phyloP scores from a whole-genome alignment of 2,797 vertebrate genomes.

The Ptychadena robeensis region DNA sequence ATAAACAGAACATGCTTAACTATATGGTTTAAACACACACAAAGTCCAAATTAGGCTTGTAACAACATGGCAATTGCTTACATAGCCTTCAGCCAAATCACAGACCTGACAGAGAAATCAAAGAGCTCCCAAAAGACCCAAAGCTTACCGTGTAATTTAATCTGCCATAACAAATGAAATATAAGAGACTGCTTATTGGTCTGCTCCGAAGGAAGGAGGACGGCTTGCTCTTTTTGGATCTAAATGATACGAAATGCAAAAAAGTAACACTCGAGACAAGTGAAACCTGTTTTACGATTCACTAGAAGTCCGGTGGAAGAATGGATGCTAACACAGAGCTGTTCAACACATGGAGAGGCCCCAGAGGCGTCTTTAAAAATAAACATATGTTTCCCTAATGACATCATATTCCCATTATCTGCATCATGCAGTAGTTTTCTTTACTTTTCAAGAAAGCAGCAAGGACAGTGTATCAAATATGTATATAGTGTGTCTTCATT shows the following conservation, averaged over 20 bases:
- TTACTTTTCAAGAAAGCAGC: slow-evolving; percentile 49
- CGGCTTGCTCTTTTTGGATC: slow-evolving; percentile 72
- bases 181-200: slow-evolving; percentile 78
- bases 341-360: slow-evolving; percentile 76
- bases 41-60: slow-evolving; percentile 78
- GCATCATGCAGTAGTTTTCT: slow-evolving; percentile 68
- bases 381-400: slow-evolving; percentile 76
- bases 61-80: slow-evolving; percentile 75
- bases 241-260: slow-evolving; percentile 72
- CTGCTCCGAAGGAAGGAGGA: slow-evolving; percentile 70
- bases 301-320: slow-evolving; percentile 77
- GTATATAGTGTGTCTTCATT: slow-evolving; percentile 41
- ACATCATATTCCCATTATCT: slow-evolving; percentile 76
- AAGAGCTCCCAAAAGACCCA: slow-evolving; percentile 75
- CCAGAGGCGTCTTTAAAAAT: slow-evolving; percentile 81
- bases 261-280: slow-evolving; percentile 71
- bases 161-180: slow-evolving; percentile 75
- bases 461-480: slow-evolving; percentile 56
- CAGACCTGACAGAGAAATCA: slow-evolving; percentile 70
- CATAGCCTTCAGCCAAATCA: slow-evolving; percentile 74
- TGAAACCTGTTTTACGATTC: slow-evolving; percentile 81
- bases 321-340: slow-evolving; percentile 73
- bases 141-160: slow-evolving; percentile 83
- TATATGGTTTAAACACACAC: slow-evolving; percentile 68
- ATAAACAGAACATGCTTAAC: slow-evolving; percentile 79